These are phyloP conservation scores for Limnothrissa miodon DNA, from an alignment of 2,113 vertebrate genomes.

Conservation along the genomic window DNA sequence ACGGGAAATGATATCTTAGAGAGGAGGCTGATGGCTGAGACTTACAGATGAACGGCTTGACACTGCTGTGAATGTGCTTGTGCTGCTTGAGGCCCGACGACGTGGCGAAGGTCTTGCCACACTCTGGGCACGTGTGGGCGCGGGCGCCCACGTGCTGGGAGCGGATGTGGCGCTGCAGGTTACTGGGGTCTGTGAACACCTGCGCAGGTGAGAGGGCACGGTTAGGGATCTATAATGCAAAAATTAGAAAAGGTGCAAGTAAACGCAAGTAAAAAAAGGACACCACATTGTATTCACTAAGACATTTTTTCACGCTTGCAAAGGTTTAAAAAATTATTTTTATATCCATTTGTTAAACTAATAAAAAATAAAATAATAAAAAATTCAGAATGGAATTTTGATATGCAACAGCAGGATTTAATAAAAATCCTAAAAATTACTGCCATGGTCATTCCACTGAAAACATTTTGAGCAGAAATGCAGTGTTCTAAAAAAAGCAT, in stretches of 20 bases:
- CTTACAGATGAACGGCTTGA: constrained; percentile 99
- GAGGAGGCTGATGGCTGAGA: constrained; percentile 57
- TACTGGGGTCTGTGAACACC: constrained; percentile 99
- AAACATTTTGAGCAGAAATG: background rate
- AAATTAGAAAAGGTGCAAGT: background rate
- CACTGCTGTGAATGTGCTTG: constrained; percentile 99
- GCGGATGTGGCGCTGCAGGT: constrained; percentile 97
- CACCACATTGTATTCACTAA: too few species aligned
- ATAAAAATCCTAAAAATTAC: background rate
- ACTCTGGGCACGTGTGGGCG: constrained; percentile 96
- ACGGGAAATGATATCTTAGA: constrained; percentile 59
- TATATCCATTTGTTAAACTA: background rate
- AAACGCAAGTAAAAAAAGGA: background rate
- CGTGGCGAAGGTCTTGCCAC: constrained; percentile 98
- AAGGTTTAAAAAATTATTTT: too few species aligned
- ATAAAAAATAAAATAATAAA: background rate
- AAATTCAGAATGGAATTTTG: background rate
- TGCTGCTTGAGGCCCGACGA: constrained; percentile 98
- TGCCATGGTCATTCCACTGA: background rate
- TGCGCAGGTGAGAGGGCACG: constrained; percentile 50
- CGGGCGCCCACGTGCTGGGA: constrained; percentile 96
- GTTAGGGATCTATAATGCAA: background rate
- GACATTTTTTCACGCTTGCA: too few species aligned
- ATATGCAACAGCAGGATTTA: background rate
- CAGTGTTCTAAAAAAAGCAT: background rate